Conservation (phyloP, 1,140 invertebrate species). For the Microplitis mediator region DNA sequence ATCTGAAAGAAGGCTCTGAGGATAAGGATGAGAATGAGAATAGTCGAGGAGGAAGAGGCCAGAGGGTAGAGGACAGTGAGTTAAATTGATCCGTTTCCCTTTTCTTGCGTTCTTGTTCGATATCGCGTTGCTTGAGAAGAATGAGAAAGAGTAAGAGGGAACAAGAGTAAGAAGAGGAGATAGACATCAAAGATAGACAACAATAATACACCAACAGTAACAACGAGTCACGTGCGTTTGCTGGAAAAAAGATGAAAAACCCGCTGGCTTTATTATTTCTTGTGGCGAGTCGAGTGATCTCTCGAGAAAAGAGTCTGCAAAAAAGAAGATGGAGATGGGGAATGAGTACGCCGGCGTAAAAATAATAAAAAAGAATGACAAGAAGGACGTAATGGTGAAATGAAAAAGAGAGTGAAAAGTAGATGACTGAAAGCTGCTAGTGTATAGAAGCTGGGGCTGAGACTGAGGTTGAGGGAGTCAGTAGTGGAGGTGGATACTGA, state of each 20-base stretch:
- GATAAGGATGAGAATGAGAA: neutral
- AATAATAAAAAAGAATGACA: neutral
- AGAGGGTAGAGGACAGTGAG: too few relatives aligned
- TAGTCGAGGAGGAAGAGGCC: too few relatives aligned
- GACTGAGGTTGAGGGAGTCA: neutral
- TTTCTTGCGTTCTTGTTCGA: neutral
- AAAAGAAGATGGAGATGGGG: neutral
- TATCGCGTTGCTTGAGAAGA: too few relatives aligned
- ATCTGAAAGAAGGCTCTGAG: neutral
- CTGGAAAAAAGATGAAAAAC: neutral
- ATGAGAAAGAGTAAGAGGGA: too few relatives aligned
- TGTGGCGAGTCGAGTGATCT: conserved; percentile 11
- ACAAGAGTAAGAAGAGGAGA: neutral
- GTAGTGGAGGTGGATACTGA: neutral
- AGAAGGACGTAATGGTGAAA: conserved; percentile 9
- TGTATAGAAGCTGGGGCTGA: too few relatives aligned
- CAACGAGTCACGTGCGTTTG: conserved; percentile 14
- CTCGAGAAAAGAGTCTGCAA: neutral
- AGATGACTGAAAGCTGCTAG: conserved; percentile 6
- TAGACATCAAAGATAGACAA: conserved; percentile 14
- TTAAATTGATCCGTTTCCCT: neutral
- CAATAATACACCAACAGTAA: neutral
- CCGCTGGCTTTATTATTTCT: conserved; percentile 18
- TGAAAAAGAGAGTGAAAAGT: conserved; percentile 14
- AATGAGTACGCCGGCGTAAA: neutral